Percentiles rank a stretch among this genome's conserved stretches.
phyloP scores from a whole-genome alignment of 1,140 invertebrate genomes.

The Sweltsa coloradensis region DNA sequence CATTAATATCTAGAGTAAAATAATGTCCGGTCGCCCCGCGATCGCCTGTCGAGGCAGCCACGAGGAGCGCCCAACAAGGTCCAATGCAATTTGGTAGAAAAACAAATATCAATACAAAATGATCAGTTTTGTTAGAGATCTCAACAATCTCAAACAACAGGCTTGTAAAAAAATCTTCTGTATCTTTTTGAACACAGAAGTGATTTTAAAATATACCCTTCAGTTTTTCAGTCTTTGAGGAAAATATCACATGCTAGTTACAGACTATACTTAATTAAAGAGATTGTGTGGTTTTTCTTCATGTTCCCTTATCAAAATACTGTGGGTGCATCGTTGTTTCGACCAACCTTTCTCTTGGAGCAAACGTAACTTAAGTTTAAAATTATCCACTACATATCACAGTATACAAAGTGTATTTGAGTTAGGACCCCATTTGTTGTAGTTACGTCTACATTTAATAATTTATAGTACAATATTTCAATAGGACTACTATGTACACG shows the following conservation, averaged over 20 bases:
- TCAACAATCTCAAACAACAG: constrained; percentile 7
- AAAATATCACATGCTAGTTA: constrained; percentile 20
- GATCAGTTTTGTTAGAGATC: constrained; percentile 1
- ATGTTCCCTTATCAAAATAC: constrained; percentile 18
- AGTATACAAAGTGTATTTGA: constrained; percentile 20
- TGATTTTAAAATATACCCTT: constrained; percentile 13
- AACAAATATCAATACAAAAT: constrained; percentile 9
- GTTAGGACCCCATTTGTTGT: constrained; percentile 6
- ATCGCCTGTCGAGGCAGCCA: too few species aligned
- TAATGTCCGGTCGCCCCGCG: too few species aligned
- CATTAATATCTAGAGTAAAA: too few species aligned
- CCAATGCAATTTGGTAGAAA: constrained; percentile 12
- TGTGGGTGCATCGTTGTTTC: constrained; percentile 18
- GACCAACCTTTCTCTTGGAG: constrained; percentile 20
- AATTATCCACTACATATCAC: constrained; percentile 21
- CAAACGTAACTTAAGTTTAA: constrained; percentile 20
- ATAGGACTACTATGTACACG: constrained; percentile 19
- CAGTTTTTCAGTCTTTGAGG: constrained; percentile 18
- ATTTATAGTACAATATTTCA: constrained; percentile 20
- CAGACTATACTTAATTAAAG: constrained; percentile 8
- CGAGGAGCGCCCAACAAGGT: too few species aligned
- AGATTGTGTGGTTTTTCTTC: too few species aligned
- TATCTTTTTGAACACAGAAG: constrained; percentile 5
- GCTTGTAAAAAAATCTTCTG: constrained; percentile 11
- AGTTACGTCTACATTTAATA: constrained; percentile 12